A percentile compares a stretch with the other conserved stretches of the same genome.
phyloP scores from a whole-genome alignment of 2,888 invertebrate species.

The Torymus tubicola region DNA sequence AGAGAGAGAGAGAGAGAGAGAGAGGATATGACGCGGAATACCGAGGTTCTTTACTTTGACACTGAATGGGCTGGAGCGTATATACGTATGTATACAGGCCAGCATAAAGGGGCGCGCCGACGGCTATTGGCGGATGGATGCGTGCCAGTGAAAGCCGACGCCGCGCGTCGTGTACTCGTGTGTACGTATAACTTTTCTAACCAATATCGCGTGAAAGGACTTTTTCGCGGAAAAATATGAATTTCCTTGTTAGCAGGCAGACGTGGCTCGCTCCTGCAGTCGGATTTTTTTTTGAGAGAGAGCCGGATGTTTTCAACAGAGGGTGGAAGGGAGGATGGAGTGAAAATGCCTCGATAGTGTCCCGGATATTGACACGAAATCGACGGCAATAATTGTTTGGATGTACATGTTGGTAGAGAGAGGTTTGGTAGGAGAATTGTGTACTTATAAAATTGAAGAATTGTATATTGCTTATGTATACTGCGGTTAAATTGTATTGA shows the following conservation, averaged over 20 bases:
- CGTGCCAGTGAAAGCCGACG: conserved; percentile 16
- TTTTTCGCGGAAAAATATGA: conserved; percentile 47
- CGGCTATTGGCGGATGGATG: conserved; percentile 27
- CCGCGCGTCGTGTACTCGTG: not conserved
- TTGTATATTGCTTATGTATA: no score
- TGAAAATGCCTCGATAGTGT: no score
- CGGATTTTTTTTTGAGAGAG: not conserved
- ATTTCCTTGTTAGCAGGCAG: conserved; percentile 27
- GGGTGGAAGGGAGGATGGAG: no score
- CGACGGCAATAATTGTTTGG: no score
- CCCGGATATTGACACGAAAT: no score
- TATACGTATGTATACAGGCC: not conserved
- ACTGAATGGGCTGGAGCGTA: conserved; percentile 50
- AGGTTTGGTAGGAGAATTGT: no score
- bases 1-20: not conserved
- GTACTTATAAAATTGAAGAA: no score
- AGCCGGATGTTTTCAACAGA: no score
- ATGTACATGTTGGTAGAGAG: no score
- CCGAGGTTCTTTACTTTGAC: conserved; percentile 54
- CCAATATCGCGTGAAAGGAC: conserved; percentile 44
- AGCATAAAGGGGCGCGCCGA: conserved; percentile 33
- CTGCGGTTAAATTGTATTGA: no score
- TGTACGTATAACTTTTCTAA: conserved; percentile 41
- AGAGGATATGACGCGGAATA: conserved; percentile 58
- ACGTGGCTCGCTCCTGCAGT: not conserved